Conservation (phyloP, 64 coral and sea anemone species). For the Porites australiensis region DNA sequence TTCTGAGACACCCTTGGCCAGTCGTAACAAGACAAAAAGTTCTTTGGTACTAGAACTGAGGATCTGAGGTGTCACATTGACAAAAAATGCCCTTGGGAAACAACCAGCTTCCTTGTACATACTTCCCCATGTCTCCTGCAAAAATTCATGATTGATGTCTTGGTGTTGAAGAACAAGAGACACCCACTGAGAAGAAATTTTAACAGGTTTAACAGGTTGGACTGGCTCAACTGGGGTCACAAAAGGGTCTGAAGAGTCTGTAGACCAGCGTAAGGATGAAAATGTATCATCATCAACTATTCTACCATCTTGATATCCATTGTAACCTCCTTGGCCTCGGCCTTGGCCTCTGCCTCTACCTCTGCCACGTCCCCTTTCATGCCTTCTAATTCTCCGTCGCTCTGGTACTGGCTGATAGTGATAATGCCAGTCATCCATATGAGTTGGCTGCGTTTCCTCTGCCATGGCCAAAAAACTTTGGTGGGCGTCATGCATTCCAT, state of each 20-base stretch:
- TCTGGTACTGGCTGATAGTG: not conserved
- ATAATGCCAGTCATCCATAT: not conserved
- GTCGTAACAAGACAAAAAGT: slow-evolving; percentile 16
- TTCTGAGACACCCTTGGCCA: not conserved
- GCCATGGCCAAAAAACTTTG: not conserved
- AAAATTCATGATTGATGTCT: slow-evolving; percentile 11
- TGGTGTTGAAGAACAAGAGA: slow-evolving; percentile 2
- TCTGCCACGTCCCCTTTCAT: not conserved
- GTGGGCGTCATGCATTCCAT: not conserved
- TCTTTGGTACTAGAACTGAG: not conserved
- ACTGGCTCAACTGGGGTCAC: no score
- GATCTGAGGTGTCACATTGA: slow-evolving; percentile 17
- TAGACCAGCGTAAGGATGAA: not conserved
- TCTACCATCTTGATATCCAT: no score
- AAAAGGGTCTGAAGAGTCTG: not conserved
- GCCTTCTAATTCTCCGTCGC: slow-evolving; percentile 4
- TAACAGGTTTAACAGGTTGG: no score
- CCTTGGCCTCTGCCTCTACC: not conserved
- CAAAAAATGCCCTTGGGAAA: slow-evolving; percentile 66
- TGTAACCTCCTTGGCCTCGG: not conserved
- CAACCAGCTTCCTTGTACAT: slow-evolving; percentile 55
- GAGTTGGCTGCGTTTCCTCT: not conserved
- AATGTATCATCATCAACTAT: not conserved
- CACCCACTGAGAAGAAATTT: not conserved
- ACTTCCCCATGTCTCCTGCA: slow-evolving; percentile 39